Evolutionary conservation across 2,797 vertebrate genomes (phyloP).

Genomic region (Molossus molossus): DNA sequence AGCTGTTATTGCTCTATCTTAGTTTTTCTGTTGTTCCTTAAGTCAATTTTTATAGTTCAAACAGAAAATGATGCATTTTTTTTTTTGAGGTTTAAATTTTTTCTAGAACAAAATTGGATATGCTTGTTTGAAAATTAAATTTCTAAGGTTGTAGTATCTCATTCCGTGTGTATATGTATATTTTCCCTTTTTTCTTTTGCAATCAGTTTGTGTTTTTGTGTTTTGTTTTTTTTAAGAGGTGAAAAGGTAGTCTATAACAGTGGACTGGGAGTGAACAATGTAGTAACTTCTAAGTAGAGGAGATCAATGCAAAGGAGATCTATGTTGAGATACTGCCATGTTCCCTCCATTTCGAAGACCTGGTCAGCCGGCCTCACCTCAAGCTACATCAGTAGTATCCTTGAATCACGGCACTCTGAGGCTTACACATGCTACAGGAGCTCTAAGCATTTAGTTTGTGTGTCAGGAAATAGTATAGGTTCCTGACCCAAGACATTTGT

Average conservation of each 20-base stretch:
- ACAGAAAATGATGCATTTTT: not conserved
- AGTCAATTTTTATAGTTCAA: not conserved
- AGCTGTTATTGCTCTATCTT: not conserved
- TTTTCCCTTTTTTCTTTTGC: not conserved
- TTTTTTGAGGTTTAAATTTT: not conserved
- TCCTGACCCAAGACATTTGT: not conserved
- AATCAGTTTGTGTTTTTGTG: not conserved
- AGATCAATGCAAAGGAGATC: not conserved
- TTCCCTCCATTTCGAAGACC: not conserved
- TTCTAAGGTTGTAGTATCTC: not conserved
- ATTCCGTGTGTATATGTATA: not conserved
- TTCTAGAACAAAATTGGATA: not conserved
- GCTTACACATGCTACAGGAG: not conserved
- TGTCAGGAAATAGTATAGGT: not conserved
- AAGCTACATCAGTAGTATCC: not conserved
- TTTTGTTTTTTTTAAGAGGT: not conserved
- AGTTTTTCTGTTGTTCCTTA: not conserved
- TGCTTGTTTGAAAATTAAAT: not conserved
- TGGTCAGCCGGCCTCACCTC: too few species aligned
- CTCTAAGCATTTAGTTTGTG: not conserved
- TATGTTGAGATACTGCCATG: not conserved
- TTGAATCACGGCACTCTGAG: accelerated
- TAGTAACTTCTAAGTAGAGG: not conserved
- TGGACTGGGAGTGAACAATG: not conserved
- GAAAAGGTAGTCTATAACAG: not conserved